A percentile compares a stretch with the other conserved stretches of the same genome.
phyloP scores from a whole-genome alignment of 2,113 vertebrate genomes.

The Brevimyrus niger region DNA sequence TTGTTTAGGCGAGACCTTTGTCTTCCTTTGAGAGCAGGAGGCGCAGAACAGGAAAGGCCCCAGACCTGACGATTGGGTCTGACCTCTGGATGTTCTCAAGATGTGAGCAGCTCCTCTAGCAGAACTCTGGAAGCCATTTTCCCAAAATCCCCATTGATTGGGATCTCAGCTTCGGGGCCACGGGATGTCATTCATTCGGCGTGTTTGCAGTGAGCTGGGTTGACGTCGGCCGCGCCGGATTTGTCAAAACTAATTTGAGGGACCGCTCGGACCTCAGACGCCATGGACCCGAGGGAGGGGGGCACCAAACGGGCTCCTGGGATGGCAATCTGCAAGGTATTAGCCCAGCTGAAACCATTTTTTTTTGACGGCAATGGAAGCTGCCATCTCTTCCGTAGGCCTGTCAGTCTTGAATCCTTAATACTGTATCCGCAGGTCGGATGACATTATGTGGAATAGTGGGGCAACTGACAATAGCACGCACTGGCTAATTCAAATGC shows the following conservation, averaged over 20 bases:
- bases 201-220: conserved; percentile 23
- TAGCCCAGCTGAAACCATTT: conserved; percentile 22
- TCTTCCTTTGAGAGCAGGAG: conserved; percentile 31
- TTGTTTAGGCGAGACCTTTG: conserved; percentile 46
- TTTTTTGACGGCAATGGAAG: conserved; percentile 13
- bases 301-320: conserved; percentile 30
- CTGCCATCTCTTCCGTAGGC: conserved; percentile 6
- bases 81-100: conserved; percentile 47
- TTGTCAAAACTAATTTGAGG: conserved; percentile 60
- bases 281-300: conserved; percentile 24
- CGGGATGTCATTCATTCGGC: conserved; percentile 38
- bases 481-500: background rate
- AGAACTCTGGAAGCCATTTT: conserved; percentile 67
- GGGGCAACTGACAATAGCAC: background rate
- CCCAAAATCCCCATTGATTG: conserved; percentile 43
- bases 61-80: conserved; percentile 47
- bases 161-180: conserved; percentile 39
- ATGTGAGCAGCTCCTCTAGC: conserved; percentile 56
- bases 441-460: background rate
- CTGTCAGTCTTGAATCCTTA: conserved; percentile 9
- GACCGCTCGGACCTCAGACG: conserved; percentile 37
- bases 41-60: conserved; percentile 28
- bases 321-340: conserved; percentile 37
- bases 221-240: conserved; percentile 35
- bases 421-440: background rate